Conservation (phyloP, 2,888 invertebrate species). For the Calephelis perditalis region DNA sequence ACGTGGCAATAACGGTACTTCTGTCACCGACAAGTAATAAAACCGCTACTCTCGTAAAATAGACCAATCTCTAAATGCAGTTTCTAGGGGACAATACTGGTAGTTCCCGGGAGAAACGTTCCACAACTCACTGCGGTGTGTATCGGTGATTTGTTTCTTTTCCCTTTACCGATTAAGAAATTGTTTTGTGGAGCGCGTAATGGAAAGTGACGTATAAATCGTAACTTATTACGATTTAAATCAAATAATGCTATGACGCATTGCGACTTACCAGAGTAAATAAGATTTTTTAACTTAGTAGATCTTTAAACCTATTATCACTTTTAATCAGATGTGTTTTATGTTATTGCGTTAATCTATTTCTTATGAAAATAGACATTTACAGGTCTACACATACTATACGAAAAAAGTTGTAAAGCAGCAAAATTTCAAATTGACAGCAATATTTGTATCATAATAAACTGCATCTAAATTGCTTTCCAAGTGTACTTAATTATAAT, state of each 20-base stretch:
- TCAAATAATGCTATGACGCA: neutral
- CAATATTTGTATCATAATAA: too few species aligned
- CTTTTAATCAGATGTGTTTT: too few species aligned
- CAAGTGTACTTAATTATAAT: too few species aligned
- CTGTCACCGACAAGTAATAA: slow-evolving; percentile 4
- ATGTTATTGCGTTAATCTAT: too few species aligned
- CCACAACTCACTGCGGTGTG: slow-evolving; percentile 54
- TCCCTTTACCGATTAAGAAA: slow-evolving; percentile 64
- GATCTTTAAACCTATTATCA: too few species aligned
- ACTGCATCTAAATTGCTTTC: too few species aligned
- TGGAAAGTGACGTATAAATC: slow-evolving; percentile 7
- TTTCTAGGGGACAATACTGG: slow-evolving; percentile 39
- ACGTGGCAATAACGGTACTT: neutral
- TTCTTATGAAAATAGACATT: too few species aligned
- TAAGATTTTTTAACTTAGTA: too few species aligned
- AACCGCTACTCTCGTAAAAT: slow-evolving; percentile 25
- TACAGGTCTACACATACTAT: too few species aligned
- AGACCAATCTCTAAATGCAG: slow-evolving; percentile 32
- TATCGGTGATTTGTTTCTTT: slow-evolving; percentile 64
- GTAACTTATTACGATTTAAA: slow-evolving; percentile 5
- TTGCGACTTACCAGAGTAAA: too few species aligned
- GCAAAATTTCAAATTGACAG: too few species aligned
- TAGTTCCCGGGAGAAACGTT: slow-evolving; percentile 45
- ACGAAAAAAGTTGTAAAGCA: too few species aligned
- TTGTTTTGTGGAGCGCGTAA: slow-evolving; percentile 32